Evolutionary conservation across 2,113 vertebrate genomes (phyloP).

Genomic region (Alligator sinensis): DNA sequence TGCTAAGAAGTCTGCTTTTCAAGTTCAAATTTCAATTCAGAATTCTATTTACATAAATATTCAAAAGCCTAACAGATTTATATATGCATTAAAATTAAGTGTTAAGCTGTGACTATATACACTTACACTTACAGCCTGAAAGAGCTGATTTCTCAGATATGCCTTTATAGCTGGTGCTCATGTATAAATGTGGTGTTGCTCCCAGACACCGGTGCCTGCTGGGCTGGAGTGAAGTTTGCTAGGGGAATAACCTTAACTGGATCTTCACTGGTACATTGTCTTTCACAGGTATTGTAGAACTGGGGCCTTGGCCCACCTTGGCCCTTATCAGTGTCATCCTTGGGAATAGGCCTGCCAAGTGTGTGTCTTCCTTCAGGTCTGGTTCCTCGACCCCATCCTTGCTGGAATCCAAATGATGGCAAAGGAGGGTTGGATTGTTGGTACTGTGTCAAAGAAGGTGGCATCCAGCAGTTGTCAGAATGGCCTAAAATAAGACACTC

Average conservation of each 20-base stretch:
- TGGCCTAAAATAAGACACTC: constrained; percentile 97
- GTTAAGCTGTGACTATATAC: constrained; percentile 55
- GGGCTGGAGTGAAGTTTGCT: constrained; percentile 86
- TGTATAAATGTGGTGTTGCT: constrained; percentile 80
- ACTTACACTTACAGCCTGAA: constrained; percentile 64
- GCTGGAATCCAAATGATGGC: constrained; percentile 87
- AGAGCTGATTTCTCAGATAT: not conserved
- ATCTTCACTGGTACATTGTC: constrained; percentile 88
- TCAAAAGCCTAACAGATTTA: constrained; percentile 55
- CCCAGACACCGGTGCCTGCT: constrained; percentile 74
- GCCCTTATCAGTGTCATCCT: constrained; percentile 87
- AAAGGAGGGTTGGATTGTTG: constrained; percentile 80
- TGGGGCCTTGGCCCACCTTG: constrained; percentile 82
- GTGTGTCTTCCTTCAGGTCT: constrained; percentile 86
- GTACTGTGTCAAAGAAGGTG: constrained; percentile 87
- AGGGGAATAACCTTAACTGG: constrained; percentile 92
- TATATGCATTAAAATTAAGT: not conserved
- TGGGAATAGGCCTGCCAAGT: constrained; percentile 87
- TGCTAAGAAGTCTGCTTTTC: constrained; percentile 38
- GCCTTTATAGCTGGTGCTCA: constrained; percentile 90
- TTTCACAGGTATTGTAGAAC: constrained; percentile 93
- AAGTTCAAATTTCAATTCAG: constrained; percentile 2
- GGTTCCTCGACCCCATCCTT: constrained; percentile 83
- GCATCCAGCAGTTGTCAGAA: constrained; percentile 99
- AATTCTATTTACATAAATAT: constrained; percentile 76